Percentiles rank a stretch among this genome's conserved stretches.
These are phyloP conservation scores for Hipposideros armiger DNA, from an alignment of 2,113 vertebrate genomes.

Conservation along the genomic window DNA sequence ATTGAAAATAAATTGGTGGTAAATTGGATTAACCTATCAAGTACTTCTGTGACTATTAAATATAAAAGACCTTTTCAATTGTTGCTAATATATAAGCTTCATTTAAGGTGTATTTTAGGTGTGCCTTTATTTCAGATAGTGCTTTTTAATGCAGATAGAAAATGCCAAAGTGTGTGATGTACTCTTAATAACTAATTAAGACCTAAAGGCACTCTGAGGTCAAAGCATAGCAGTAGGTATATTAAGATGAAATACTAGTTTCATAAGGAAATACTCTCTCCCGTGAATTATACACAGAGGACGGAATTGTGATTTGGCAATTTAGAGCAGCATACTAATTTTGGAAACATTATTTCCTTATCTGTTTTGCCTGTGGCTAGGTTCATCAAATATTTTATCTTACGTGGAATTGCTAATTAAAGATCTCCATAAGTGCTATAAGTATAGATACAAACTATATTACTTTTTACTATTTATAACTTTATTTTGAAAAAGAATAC, in stretches of 20 bases:
- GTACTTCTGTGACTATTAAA: constrained; percentile 31
- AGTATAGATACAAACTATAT: constrained; percentile 41
- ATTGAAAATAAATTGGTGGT: constrained; percentile 57
- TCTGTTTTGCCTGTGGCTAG: constrained; percentile 37
- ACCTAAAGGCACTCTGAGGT: constrained; percentile 33
- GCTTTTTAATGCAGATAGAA: constrained; percentile 35
- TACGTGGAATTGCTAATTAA: constrained; percentile 32
- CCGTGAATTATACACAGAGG: constrained; percentile 37
- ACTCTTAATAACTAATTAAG: constrained; percentile 20
- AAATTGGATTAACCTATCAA: constrained; percentile 59
- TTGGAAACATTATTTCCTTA: constrained; percentile 39
- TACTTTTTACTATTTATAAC: constrained; percentile 25
- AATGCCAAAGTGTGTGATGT: constrained; percentile 8
- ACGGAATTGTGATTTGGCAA: constrained; percentile 58
- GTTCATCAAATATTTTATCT: constrained; percentile 56
- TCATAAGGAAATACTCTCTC: constrained; percentile 56
- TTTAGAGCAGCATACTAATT: constrained; percentile 38
- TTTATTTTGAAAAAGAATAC: constrained; percentile 56
- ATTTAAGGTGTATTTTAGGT: constrained; percentile 32
- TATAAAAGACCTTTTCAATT: constrained; percentile 40
- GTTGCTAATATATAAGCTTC: constrained; percentile 34
- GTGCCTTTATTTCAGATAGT: constrained; percentile 43
- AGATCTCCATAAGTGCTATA: not conserved
- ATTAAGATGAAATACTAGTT: constrained; percentile 50
- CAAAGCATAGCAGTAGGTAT: not conserved